Percentiles rank a stretch among this genome's conserved stretches.
These are phyloP conservation scores for Eulimnadia texana DNA, from an alignment of 1,140 invertebrate genomes.

Conservation along the genomic window DNA sequence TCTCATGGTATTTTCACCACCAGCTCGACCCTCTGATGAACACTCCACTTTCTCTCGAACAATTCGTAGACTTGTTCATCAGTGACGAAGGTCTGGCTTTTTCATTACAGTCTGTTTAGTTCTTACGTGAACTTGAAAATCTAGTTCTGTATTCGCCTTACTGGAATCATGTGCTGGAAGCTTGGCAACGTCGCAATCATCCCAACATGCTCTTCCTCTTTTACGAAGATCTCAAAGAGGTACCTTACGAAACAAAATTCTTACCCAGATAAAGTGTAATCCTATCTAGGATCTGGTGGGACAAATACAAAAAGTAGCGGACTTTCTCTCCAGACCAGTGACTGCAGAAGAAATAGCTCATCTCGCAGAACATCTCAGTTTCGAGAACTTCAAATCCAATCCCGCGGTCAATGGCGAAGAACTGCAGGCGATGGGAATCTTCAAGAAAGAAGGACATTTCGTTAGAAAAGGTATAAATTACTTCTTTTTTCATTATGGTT, in stretches of 20 bases:
- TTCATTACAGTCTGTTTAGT: neutral
- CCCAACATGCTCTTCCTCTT: slow-evolving; percentile 22
- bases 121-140: neutral
- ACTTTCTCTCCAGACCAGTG: slow-evolving; percentile 13
- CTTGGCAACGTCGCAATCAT: slow-evolving; percentile 19
- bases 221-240: slow-evolving; percentile 22
- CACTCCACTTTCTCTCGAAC: slow-evolving; percentile 43
- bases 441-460: slow-evolving; percentile 12
- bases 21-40: slow-evolving; percentile 51
- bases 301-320: slow-evolving; percentile 11
- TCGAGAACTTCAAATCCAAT: slow-evolving; percentile 12
- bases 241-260: neutral
- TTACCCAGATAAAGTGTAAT: too few relatives aligned
- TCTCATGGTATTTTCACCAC: slow-evolving; percentile 70
- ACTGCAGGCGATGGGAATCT: slow-evolving; percentile 4
- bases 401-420: slow-evolving; percentile 11
- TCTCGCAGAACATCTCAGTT: slow-evolving; percentile 7
- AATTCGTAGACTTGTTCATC: slow-evolving; percentile 13
- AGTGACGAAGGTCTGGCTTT: slow-evolving; percentile 3
- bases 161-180: slow-evolving; percentile 18
- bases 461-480: slow-evolving; percentile 22
- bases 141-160: slow-evolving; percentile 18
- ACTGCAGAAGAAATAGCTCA: neutral
- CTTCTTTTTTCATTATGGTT: neutral
- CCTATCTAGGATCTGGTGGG: slow-evolving; percentile 5